Conservation (phyloP, 2,113 vertebrate species). For the Chaenogobius annularis region DNA sequence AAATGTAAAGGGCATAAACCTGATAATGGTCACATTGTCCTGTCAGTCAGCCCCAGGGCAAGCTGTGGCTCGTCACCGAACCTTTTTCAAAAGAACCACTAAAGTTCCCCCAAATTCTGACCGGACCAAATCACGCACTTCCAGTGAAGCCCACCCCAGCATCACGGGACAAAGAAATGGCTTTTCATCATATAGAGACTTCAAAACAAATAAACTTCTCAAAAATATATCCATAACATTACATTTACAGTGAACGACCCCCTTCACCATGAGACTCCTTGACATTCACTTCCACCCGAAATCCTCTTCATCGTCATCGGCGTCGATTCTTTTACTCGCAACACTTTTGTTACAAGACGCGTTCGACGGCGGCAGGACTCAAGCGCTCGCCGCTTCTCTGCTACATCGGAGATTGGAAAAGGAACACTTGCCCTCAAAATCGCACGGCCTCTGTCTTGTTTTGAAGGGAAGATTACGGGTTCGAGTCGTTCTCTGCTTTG, state of each 20-base stretch:
- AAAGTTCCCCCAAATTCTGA: not conserved
- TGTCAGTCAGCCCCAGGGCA: no score
- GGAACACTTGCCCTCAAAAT: slow-evolving; percentile 17
- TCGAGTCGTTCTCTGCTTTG: no score
- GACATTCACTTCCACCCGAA: slow-evolving; percentile 18
- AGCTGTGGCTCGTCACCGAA: no score
- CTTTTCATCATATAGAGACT: not conserved
- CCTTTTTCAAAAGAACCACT: not conserved
- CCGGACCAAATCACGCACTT: not conserved
- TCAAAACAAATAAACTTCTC: slow-evolving; percentile 3
- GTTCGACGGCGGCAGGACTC: slow-evolving; percentile 10
- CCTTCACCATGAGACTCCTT: slow-evolving; percentile 10
- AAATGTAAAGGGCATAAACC: no score
- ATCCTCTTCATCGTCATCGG: no score
- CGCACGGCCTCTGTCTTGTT: slow-evolving; percentile 21
- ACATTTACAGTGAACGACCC: slow-evolving; percentile 44
- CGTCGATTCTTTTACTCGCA: not conserved
- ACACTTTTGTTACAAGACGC: slow-evolving; percentile 9
- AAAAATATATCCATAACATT: slow-evolving; percentile 53
- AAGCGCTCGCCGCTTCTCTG: slow-evolving; percentile 32
- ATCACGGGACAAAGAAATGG: not conserved
- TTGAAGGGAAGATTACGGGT: not conserved
- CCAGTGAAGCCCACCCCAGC: not conserved
- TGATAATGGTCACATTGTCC: no score
- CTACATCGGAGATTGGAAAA: slow-evolving; percentile 49